Evolutionary conservation across 2,113 vertebrate genomes (phyloP), one percentile per base, ranked within the genome.

Genomic region (Hucho hucho): DNA sequence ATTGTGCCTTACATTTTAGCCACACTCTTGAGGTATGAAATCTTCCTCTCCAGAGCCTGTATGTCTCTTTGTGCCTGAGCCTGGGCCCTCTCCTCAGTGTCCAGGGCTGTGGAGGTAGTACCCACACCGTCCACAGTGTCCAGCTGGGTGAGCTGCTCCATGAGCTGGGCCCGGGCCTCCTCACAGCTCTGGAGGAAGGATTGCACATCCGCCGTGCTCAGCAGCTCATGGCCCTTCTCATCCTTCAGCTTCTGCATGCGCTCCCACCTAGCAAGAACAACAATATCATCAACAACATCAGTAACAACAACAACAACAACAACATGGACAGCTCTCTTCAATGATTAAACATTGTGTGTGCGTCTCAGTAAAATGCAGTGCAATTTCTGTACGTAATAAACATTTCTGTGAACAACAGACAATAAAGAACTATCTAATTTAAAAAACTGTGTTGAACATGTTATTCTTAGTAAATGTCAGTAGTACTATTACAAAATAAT

Each of bases 171-270:
- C 72, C 78, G 87, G 20, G 90, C 87, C 70, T 95, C 89, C 29
- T 93, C 83, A 28, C 93, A 96, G 79, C 94, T 93, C 70, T 94
- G 90, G 70, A 96, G 93, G 78, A 97, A 94, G 0, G 83, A 90
- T 75, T 77, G 88, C 20, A 94, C 90, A 0, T 96, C 94, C 0
- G 86, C 89, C 20, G 92, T 89, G 58, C 83, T 91, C 18, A 93
- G 93, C 81, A 98, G 88, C 84, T 95, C 92, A 0, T 83, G 85
- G 2, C 90, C 94, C 29, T 93, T 96, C 75, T 96, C 91, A 12
- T 95, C 94, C 86, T 95, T 97, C 79, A 96, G 89, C 26, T 37
- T 72, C 87, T 95, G 93, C 85, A 97, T 92, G 20, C 24, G 12
- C 46, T 91, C 84, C 97, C 96, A 97, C 82, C 96, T 98, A 82